Evolutionary conservation across 2,797 vertebrate species (phyloP).

Genomic region (Epinephelus coioides): DNA sequence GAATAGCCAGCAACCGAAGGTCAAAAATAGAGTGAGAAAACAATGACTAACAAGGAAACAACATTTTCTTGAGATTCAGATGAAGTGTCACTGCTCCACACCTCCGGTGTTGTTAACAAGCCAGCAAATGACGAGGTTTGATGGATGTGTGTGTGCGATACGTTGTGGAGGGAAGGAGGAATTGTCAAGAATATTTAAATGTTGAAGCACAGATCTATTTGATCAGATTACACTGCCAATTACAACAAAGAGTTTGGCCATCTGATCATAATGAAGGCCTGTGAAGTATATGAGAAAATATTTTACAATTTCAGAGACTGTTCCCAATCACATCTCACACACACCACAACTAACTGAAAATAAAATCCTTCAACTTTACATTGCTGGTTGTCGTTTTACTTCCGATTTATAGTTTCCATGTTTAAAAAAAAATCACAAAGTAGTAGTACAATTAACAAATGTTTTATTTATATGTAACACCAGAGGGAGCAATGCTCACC

Average conservation of each 20-base stretch:
- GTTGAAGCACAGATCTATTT: background rate
- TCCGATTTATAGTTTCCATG: background rate
- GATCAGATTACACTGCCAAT: no score
- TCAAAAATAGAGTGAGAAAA: conserved; percentile 84
- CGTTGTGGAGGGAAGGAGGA: conserved; percentile 24
- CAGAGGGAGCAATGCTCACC: background rate
- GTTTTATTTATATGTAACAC: background rate
- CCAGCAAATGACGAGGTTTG: conserved; percentile 62
- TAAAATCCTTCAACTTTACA: background rate
- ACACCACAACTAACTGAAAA: background rate
- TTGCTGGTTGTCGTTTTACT: background rate
- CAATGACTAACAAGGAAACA: conserved; percentile 79
- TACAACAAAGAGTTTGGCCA: background rate
- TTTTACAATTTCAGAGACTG: background rate
- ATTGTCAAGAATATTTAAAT: background rate
- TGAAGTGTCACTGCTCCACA: conserved; percentile 69
- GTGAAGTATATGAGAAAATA: background rate
- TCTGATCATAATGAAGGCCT: background rate
- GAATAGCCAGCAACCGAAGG: conserved; percentile 78
- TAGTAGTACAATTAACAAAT: background rate
- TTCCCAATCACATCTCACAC: background rate
- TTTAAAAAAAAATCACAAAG: background rate
- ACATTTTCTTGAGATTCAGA: conserved; percentile 74
- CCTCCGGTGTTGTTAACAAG: conserved; percentile 72
- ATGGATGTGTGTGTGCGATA: conserved; percentile 29